Evolutionary conservation across 2,113 vertebrate genomes (phyloP), one percentile per base, ranked within the genome.

Genomic region (Pica pica): DNA sequence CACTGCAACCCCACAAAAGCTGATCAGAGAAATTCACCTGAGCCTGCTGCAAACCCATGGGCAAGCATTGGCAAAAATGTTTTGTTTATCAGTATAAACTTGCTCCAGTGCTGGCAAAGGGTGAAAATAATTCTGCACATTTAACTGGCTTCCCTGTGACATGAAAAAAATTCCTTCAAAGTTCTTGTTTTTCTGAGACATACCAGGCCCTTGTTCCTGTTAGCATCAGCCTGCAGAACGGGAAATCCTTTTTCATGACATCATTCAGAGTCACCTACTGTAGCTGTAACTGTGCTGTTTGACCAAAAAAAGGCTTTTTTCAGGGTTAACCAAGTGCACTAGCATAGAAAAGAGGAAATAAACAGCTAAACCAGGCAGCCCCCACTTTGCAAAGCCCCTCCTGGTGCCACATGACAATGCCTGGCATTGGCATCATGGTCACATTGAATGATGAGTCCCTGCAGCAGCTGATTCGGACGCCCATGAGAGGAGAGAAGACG

Each of bases 31-130:
- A 70, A 85, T 28, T 44, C 76, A 77, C 50, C 44, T 59, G 71
- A 68, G 33, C 41, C 82, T 2, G 1, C 71, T 69, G 71, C 79
- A 86, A 86, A 21, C 13, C n/a, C 61, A n/a, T 0, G 0, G 0
- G 1, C 65, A 80, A 84, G 91, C 35, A 47, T 4, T 22, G 14
- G 41, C 31, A 91, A 87, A 61, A 87, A 44, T 2, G 0, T 35
- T 71, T 59, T 56, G 33, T 17, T 61, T 39, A 41, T 23, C 18
- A 19, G 7, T 31, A 61, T 21, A 74, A 92, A 85, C 15, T 26
- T 26, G 16, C 64, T 50, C 35, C 42, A 46, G 20, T 33, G 33
- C 55, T 69, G 61, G 33, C 15, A 82, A 85, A 76, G 39, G 46
- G 46, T 73, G 65, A 49, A 89, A 71, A 70, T 28, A 81, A 77